Evolutionary conservation across 2,113 vertebrate genomes (phyloP), one percentile per base, ranked within the genome.

Genomic region (Etheostoma spectabile): DNA sequence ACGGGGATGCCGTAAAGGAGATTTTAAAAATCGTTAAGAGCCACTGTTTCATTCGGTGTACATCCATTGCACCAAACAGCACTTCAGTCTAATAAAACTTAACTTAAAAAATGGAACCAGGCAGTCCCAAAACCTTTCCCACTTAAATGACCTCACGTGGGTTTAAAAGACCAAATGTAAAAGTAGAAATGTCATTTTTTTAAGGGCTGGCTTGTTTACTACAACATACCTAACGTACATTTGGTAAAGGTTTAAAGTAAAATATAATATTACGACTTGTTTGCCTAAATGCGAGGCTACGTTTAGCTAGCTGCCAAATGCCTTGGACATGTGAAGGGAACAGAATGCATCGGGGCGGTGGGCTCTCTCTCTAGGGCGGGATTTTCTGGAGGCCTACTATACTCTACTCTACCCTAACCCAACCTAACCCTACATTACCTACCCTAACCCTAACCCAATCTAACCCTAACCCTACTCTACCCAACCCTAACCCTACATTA

Each of bases 51-150:
- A 59, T 79, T 62, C 74, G 69, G 49, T 2, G 7, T 21, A 27
- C 68, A 74, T 33, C 51, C 56, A 46, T 0, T 82, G 51, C 84
- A 85, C 75, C 61, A 61, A 75, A 71, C 51, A 51, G 42, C 65
- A 33, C 70, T 60, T 27, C 14, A 52, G 16, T 55, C 16, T n/a
- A 30, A 14, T 84, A 35, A 38, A 18, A 80, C 42, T 0, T 16
- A 90, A 84, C 70, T 81, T 30, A 30, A 30, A 30, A 27, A 2
- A 27, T 1, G 27, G 27, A 27, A 27, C 8, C 19, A 38, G 33
- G 42, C 11, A 35, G 57, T 14, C 59, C 38, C 22, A 5, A 30
- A 22, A 2, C 11, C 14, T 4, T 6, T 15, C 12, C 48, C 22
- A 16, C 48, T 16, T 13, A 33, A 19, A 11, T 12, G 5, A 42